These are phyloP conservation scores for Keiferia lycopersicella DNA, from an alignment of 2,888 invertebrate genomes.

Conservation along the genomic window DNA sequence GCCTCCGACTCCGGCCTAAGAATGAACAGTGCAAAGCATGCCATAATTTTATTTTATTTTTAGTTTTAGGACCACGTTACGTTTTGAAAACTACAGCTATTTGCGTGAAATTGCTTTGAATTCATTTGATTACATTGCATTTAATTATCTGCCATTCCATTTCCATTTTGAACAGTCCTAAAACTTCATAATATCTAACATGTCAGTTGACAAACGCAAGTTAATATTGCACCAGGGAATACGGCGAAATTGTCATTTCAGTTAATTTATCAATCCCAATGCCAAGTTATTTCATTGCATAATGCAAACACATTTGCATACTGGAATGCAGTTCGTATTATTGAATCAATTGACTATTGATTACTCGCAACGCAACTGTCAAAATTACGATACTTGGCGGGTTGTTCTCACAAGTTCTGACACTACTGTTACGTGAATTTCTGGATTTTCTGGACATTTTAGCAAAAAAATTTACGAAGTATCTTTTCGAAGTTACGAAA, in stretches of 20 bases:
- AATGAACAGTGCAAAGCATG: slow-evolving; percentile 90
- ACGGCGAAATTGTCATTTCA: not conserved
- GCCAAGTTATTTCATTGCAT: slow-evolving; percentile 8
- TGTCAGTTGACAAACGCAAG: not conserved
- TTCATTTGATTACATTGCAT: no score
- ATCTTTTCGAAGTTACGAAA: no score
- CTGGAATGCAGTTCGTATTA: not conserved
- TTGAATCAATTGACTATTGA: slow-evolving; percentile 1
- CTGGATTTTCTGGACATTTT: no score
- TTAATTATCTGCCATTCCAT: no score
- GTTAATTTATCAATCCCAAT: slow-evolving; percentile 5
- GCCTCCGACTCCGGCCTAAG: slow-evolving; percentile 94
- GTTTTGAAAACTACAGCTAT: no score
- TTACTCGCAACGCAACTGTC: not conserved
- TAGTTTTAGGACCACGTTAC: not conserved
- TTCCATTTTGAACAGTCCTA: no score
- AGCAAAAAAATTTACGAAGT: no score
- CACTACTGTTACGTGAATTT: no score
- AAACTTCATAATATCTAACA: not conserved
- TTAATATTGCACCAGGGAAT: not conserved
- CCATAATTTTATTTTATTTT: no score
- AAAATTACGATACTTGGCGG: no score
- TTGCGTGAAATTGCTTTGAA: no score
- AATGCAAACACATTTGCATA: not conserved
- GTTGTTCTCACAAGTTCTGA: no score